phyloP scores from a whole-genome alignment of 2,113 vertebrate genomes.

The Triplophysa rosa region DNA sequence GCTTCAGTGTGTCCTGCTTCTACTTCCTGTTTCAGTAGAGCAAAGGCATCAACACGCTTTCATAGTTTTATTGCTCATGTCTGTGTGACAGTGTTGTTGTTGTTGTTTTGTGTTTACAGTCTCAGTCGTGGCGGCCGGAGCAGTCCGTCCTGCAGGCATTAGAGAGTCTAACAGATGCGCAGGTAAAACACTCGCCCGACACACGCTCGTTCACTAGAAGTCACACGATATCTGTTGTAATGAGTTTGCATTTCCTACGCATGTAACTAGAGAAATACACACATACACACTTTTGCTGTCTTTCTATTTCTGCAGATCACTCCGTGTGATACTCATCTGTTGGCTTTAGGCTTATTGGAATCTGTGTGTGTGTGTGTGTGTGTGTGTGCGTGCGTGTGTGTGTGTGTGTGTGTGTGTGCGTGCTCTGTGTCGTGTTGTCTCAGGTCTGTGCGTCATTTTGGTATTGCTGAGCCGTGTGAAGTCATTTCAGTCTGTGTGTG shows the following conservation, averaged over 20 bases:
- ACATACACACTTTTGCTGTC: background rate
- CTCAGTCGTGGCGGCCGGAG: conserved; percentile 75
- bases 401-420: background rate
- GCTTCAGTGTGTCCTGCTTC: too few relatives aligned
- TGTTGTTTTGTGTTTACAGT: conserved; percentile 64
- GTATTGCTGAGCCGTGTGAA: background rate
- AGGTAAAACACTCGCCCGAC: conserved; percentile 71
- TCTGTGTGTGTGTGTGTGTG: too few relatives aligned
- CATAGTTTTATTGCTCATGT: too few relatives aligned
- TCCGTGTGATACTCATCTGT: too few relatives aligned
- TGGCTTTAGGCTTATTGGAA: too few relatives aligned
- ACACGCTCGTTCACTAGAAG: conserved; percentile 33
- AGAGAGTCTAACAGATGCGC: conserved; percentile 83
- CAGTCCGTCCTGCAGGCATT: conserved; percentile 83
- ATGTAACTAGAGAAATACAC: conserved; percentile 9
- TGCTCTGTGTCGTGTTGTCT: background rate
- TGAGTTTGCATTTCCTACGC: conserved; percentile 23
- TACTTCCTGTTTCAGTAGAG: background rate
- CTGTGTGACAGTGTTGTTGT: background rate
- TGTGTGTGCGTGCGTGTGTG: too few relatives aligned
- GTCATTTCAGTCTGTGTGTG: background rate
- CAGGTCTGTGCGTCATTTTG: background rate
- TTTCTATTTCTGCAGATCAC: too few relatives aligned
- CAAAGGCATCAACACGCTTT: too few relatives aligned
- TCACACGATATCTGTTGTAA: background rate